phyloP scores from a whole-genome alignment of 2,113 vertebrate species.

The Telmatochromis bifrenatus region DNA sequence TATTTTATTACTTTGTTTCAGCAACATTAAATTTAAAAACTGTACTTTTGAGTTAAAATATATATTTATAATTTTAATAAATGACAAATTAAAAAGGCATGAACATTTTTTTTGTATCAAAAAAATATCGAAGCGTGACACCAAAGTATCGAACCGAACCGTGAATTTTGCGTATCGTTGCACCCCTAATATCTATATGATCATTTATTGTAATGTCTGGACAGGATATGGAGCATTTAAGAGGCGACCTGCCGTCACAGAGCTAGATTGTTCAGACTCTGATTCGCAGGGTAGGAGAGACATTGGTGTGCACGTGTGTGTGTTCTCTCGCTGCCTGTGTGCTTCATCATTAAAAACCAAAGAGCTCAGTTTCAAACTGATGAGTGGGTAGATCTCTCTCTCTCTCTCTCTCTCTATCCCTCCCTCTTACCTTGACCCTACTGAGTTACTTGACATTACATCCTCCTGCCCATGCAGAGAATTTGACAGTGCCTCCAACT shows the following conservation, averaged over 20 bases:
- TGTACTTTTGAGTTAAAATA: no score
- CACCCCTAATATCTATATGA: not conserved
- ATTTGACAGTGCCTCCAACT: slow-evolving; percentile 18
- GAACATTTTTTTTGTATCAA: no score
- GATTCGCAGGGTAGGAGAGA: not conserved
- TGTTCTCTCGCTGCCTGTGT: slow-evolving; percentile 4
- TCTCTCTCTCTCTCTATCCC: not conserved
- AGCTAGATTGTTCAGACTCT: not conserved
- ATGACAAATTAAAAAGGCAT: no score
- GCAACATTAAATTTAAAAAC: no score
- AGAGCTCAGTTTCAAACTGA: slow-evolving; percentile 38
- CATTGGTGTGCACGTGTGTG: not conserved
- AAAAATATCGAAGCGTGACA: no score
- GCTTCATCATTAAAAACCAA: slow-evolving; percentile 27
- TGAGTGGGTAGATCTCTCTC: slow-evolving; percentile 19
- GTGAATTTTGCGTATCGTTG: rapidly evolving
- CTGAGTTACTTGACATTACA: slow-evolving; percentile 33
- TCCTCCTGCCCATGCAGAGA: slow-evolving; percentile 36
- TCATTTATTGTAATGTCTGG: not conserved
- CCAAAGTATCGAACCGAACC: no score
- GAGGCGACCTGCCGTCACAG: not conserved
- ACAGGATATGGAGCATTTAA: not conserved
- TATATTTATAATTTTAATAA: no score
- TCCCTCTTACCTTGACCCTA: slow-evolving; percentile 32
- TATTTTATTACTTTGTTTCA: no score